Evolutionary conservation across 2,888 invertebrate species (phyloP).

Genomic region (Acanthacorydalis orientalis): DNA sequence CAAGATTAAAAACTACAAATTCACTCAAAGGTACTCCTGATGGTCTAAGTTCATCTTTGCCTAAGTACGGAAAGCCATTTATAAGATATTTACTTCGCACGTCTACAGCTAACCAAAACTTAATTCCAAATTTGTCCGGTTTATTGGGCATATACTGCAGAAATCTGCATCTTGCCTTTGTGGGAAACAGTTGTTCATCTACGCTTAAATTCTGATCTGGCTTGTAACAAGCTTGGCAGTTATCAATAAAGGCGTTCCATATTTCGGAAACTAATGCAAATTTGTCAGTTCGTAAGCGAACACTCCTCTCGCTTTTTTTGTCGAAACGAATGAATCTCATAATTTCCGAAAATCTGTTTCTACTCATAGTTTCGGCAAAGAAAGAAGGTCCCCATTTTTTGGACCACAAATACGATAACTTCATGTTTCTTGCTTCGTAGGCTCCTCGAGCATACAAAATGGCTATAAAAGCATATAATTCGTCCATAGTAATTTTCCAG

Average conservation of each 20-base stretch:
- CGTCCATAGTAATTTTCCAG: no score
- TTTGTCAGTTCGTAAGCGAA: slow-evolving; percentile 13
- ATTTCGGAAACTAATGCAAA: slow-evolving; percentile 14
- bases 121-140: slow-evolving; percentile 2
- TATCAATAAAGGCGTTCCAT: slow-evolving; percentile 12
- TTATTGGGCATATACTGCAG: neutral
- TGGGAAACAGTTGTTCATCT: slow-evolving; percentile 8
- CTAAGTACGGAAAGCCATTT: no score
- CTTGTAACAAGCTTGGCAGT: slow-evolving; percentile 10
- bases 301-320: slow-evolving; percentile 13
- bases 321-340: slow-evolving; percentile 16
- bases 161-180: neutral
- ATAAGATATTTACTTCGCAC: no score
- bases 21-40: no score
- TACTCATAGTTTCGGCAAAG: no score
- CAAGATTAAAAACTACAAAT: no score
- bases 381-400: no score
- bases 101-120: neutral
- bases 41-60: no score
- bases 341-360: slow-evolving; percentile 11
- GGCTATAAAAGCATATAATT: no score
- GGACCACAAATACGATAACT: no score
- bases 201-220: slow-evolving; percentile 11
- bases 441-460: no score
- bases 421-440: no score